These are phyloP conservation scores for Charaxes varanes DNA, from an alignment of 1,140 invertebrate species.

Conservation along the genomic window DNA sequence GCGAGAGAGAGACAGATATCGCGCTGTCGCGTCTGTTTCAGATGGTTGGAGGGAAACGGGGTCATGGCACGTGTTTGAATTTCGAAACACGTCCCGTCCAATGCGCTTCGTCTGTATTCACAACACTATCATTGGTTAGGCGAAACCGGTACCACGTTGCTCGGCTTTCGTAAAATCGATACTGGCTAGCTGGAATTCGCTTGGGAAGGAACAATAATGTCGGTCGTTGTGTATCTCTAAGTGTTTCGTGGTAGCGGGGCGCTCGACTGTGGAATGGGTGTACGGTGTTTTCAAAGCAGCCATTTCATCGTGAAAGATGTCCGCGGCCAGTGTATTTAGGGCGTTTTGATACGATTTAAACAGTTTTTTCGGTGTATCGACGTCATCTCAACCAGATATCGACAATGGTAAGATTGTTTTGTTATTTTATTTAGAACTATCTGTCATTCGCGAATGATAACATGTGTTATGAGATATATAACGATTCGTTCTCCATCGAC, in stretches of 20 bases:
- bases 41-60: conserved; percentile 42
- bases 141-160: conserved; percentile 39
- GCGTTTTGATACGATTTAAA: conserved; percentile 55
- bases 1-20: conserved; percentile 44
- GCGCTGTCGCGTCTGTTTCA: conserved; percentile 28
- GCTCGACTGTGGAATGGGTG: conserved; percentile 37
- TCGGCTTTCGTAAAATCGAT: conserved; percentile 45
- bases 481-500: conserved; percentile 8
- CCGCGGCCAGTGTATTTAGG: conserved; percentile 46
- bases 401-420: conserved; percentile 44
- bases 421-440: conserved; percentile 26
- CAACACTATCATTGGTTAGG: conserved; percentile 55
- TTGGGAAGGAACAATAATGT: conserved; percentile 24
- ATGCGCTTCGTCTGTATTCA: conserved; percentile 54
- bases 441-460: conserved; percentile 5
- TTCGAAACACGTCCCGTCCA: conserved; percentile 66
- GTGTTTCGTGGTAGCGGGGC: conserved; percentile 37
- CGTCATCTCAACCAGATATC: conserved; percentile 28
- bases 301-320: conserved; percentile 65
- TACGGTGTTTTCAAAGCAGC: conserved; percentile 55
- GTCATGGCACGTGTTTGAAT: conserved; percentile 70
- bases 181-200: conserved; percentile 18
- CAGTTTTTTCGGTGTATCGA: conserved; percentile 47
- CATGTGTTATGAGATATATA: conserved; percentile 4
- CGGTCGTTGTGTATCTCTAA: conserved; percentile 20